Base-by-base conservation (phyloP, 2,797 vertebrate species). In the Sphaeramia orbicularis region DNA sequence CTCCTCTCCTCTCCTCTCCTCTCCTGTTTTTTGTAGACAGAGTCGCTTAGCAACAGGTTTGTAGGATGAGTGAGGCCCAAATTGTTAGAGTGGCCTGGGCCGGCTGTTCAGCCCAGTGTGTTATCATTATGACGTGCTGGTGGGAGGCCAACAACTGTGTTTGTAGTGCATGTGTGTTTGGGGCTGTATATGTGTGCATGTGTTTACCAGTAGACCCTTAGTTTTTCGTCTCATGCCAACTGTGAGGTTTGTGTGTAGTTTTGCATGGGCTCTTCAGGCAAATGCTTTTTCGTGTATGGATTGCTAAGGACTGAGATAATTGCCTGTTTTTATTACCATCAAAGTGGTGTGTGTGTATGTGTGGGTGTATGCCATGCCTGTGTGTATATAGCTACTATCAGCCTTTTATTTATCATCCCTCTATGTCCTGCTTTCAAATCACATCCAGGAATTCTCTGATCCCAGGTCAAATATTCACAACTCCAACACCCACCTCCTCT, bases 41-140 rank as follows among this genome's bases (percentile, higher is more conserved):
- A 78, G 92, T 93, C 84, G 83, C 92, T 83, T 89, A 93, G 91
- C 92, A 93, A 92, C 92, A 88, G 87, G 78, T 91, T 87, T 74
- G 77, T 78, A 58, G 69, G 73, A 74, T 74, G 77, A 81, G 57
- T 76, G 74, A 80, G 72, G 71, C 75, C 80, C 79, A 88, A 86
- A 88, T 78, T 78, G 71, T 71, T 36, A 38, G 38, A 76, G 73
- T 40, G 80, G 78, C 75, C 66, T 64, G 65, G 81, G 75, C 78
- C 42, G 78, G 13, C 81, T 65, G 76, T 72, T 87, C 40, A 64
- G 52, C 70, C 72, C 76, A 38, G 66, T 80, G 70, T 83, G 80
- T 76, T 62, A 59, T 77, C 72, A 70, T 78, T 55, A 55, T 66
- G 64, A 63, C 65, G 77, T 58, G 69, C 53, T 65, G 38, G 42